Percentiles rank a stretch among this genome's conserved stretches.
Evolutionary conservation across 2,888 invertebrate genomes (phyloP).

Genomic region (Crepidodera aurea): DNA sequence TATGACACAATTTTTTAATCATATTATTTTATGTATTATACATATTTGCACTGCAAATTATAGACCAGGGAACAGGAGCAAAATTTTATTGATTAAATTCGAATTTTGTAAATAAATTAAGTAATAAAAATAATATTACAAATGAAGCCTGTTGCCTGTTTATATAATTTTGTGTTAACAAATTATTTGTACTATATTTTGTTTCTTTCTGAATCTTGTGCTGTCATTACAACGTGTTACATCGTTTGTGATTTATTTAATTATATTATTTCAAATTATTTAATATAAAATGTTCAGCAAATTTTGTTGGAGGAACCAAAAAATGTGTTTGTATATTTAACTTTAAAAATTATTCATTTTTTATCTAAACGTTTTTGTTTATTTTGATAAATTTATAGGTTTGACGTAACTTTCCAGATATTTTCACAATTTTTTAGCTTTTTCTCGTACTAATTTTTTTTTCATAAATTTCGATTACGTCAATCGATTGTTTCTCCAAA

Average conservation of each 20-base stretch:
- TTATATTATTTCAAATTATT: background rate
- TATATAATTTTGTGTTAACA: constrained; percentile 13
- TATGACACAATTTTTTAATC: too few species aligned
- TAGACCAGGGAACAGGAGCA: background rate
- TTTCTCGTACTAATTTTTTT: too few species aligned
- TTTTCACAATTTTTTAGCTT: too few species aligned
- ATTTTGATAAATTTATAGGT: too few species aligned
- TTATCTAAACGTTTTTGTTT: too few species aligned
- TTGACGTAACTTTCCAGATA: too few species aligned
- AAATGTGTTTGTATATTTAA: background rate
- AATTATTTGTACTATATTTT: constrained; percentile 6
- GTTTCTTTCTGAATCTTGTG: constrained; percentile 30
- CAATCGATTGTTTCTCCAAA: too few species aligned
- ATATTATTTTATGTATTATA: too few species aligned
- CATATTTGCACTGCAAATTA: too few species aligned
- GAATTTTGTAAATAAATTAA: background rate
- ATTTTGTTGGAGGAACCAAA: background rate
- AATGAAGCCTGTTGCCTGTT: background rate
- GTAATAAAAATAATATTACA: background rate
- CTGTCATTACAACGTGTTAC: constrained; percentile 50
- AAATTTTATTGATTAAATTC: background rate
- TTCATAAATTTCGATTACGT: too few species aligned
- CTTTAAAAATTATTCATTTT: too few species aligned
- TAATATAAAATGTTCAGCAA: background rate
- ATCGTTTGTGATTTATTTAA: constrained; percentile 32